These are phyloP conservation scores for Enteromius argenteus DNA, from an alignment of 2,797 vertebrate species.

Conservation along the genomic window DNA sequence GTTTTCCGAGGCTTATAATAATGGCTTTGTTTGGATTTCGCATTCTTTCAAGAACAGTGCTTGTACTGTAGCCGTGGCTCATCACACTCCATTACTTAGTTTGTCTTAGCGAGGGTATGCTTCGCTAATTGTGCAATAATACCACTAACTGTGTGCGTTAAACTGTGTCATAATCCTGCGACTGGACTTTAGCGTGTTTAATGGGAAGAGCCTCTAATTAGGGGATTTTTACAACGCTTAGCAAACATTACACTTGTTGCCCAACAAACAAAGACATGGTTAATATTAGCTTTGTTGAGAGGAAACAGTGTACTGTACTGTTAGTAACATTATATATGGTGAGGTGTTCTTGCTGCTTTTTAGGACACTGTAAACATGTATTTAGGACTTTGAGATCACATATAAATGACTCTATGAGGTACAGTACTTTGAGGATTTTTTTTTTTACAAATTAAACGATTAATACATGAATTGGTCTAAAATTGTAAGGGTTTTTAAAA, in stretches of 20 bases:
- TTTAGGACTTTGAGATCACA: conserved; percentile 25
- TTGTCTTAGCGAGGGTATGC: conserved; percentile 56
- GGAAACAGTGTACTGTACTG: conserved; percentile 26
- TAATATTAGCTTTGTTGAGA: conserved; percentile 63
- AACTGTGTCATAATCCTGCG: conserved; percentile 63
- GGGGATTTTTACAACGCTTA: conserved; percentile 62
- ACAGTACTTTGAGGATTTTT: neutral
- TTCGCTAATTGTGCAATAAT: conserved; percentile 61
- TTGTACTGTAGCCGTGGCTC: conserved; percentile 21
- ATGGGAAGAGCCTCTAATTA: conserved; percentile 73
- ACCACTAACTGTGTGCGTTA: conserved; percentile 60
- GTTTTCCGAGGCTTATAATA: neutral
- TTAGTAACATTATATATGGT: conserved; percentile 55
- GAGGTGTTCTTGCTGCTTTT: conserved; percentile 39
- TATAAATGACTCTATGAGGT: conserved; percentile 12
- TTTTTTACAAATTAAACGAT: neutral
- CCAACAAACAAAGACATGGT: conserved; percentile 67
- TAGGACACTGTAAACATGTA: conserved; percentile 27
- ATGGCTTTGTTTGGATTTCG: conserved; percentile 41
- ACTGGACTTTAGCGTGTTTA: conserved; percentile 74
- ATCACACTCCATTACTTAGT: conserved; percentile 17
- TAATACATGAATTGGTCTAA: neutral
- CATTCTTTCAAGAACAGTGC: conserved; percentile 28
- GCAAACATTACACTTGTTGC: conserved; percentile 62
- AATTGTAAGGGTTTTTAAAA: neutral